Evolutionary conservation across 2,888 invertebrate species (phyloP).

Genomic region (Lissonota sp.): DNA sequence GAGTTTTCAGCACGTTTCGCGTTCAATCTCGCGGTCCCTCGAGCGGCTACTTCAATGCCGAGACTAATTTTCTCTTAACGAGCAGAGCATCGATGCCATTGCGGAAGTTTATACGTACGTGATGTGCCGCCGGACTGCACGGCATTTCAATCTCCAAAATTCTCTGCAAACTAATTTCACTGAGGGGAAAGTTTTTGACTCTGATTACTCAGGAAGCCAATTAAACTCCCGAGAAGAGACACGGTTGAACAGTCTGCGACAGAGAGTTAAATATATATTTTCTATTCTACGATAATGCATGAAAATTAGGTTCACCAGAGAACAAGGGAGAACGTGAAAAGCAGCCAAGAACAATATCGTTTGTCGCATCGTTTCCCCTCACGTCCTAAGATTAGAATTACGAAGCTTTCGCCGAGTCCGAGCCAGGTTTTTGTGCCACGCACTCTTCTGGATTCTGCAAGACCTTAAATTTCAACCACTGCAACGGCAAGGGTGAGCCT

Average conservation of each 20-base stretch:
- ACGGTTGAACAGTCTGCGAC: background rate
- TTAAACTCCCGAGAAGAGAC: no score
- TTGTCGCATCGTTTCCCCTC: conserved; percentile 22
- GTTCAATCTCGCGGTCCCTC: conserved; percentile 15
- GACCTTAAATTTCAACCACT: conserved; percentile 12
- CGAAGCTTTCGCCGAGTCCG: conserved; percentile 22
- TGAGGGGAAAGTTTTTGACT: no score
- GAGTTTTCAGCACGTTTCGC: background rate
- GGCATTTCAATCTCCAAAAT: no score
- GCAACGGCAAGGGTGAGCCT: conserved; percentile 12
- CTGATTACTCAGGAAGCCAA: no score
- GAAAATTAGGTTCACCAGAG: conserved; percentile 10
- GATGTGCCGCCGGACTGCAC: background rate
- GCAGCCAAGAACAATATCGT: conserved; percentile 60
- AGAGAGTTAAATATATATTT: background rate
- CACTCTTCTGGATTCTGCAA: conserved; percentile 9
- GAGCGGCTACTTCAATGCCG: conserved; percentile 1
- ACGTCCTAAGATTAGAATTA: conserved; percentile 58
- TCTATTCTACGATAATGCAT: background rate
- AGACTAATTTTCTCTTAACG: conserved; percentile 47
- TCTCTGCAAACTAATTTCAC: no score
- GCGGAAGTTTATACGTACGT: conserved; percentile 19
- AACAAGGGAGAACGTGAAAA: background rate
- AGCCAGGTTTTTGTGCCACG: background rate
- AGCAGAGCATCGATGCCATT: conserved; percentile 28